Base-by-base conservation (phyloP, 1,140 invertebrate genomes). In the Drosophila simulans region DNA sequence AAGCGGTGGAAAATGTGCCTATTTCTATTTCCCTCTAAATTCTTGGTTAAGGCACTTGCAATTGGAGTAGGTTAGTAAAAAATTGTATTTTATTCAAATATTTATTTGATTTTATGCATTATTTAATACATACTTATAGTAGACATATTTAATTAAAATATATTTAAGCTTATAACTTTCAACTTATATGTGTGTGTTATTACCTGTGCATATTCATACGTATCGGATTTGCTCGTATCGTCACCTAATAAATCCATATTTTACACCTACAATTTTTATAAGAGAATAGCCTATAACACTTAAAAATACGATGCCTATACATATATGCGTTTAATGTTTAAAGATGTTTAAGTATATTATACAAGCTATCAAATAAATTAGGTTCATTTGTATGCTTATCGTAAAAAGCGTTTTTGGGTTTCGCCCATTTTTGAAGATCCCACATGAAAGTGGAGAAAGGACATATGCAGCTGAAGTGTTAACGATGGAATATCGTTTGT, bases 301-400 rank as follows among this genome's bases (percentile, higher is more conserved):
- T 84, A 84, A 56, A 62, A 40, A 53, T 81, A 85, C 77, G 76
- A 77, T 64, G 63, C 54, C 53, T 60, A 55, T 54, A 60, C 31
- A 70, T 51, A 39, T 73, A 56, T 52, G 45, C 35, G 27, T 51
- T 52, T 53, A 35, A 35, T 52, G 42, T 20, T 22, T 75, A 56
- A 39, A 13, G 37, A 55, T 35, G 40, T 40, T 31, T 57, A 56
- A 40, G 40, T 82, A 34, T 86, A 83, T 83, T 37, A 79, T 88
- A 86, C 83, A 86, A 39, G 53, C 75, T 88, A 86, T 74, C 35
- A 86, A 75, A 86, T 86, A 86, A 86, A 83, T 86, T 83, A 86
- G 52, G 70, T 88, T 82, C 46, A 57, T 82, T 78, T 51, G 82
- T 80, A 80, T 70, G 60, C 76, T 88, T 65, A 79, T 79, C 75